Base-by-base conservation (phyloP, 2,113 vertebrate genomes). In the Plotosus lineatus region DNA sequence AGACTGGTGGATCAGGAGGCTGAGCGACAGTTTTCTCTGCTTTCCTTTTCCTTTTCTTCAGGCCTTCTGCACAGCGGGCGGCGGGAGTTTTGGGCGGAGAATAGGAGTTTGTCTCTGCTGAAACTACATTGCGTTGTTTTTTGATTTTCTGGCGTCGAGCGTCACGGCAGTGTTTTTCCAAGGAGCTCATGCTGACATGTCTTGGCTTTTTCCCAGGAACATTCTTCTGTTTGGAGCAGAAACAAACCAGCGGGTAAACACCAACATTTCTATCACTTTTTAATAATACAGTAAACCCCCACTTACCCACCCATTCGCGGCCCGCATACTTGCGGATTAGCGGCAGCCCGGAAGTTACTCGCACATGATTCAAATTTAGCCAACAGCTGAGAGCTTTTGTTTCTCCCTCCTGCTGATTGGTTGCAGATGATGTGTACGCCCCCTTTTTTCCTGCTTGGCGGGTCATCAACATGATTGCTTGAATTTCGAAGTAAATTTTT, bases 1-100 rank as follows among this genome's bases (percentile, higher is more conserved):
- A 26, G 65, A 46, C 6, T 0, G 86, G 87, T 78, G 81, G n/a
- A n/a, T 65, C 83, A 79, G 85, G 86, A 73, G 33, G 74, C 33
- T 72, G 44, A 12, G 26, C 23, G 23, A 3, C 73, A 63, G 53
- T 10, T 66, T 77, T 72, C 11, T n/a, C 79, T 61, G 46, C 77
- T 51, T 68, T 26, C n/a, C 46, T 12, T 80, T 15, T 78, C 6
- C 26, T 33, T 12, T 36, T 56, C 56, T 55, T 69, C 21, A 44
- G 14, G 3, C 46, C 76, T 76, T 46, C 42, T 82, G 56, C 36
- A 69, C 71, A 53, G 26, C 4, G 9, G 4, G 5, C 23, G 2
- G 19, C 1, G 2, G 5, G 12, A 11, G 60, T 6, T 51, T 38
- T 15, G 65, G 40, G 44, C n/a, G 12, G 2, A 14, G 40, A 12